Evolutionary conservation across 2,888 invertebrate genomes (phyloP).

Genomic region (Amblyjoppa proteus): DNA sequence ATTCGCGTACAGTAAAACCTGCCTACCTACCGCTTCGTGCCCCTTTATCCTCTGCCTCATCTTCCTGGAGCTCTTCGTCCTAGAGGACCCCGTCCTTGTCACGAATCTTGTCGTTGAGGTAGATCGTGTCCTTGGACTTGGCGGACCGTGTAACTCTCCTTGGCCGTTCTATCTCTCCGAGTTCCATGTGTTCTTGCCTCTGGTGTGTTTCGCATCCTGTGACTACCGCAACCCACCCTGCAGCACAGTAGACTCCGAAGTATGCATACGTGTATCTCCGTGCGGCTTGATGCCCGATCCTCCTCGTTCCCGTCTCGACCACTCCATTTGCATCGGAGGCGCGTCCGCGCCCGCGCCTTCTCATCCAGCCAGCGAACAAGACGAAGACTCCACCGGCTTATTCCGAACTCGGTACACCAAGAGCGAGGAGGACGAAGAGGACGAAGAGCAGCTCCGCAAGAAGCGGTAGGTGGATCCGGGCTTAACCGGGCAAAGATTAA

Average conservation of each 20-base stretch:
- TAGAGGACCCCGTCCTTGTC: conserved; percentile 74
- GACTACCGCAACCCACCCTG: conserved; percentile 37
- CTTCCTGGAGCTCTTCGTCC: conserved; percentile 60
- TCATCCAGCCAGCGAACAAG: conserved; percentile 11
- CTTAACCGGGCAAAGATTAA: conserved; percentile 50
- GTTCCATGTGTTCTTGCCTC: conserved; percentile 13
- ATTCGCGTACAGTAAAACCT: background rate
- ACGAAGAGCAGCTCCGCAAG: conserved; percentile 1
- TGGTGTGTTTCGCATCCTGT: conserved; percentile 25
- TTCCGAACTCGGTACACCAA: background rate
- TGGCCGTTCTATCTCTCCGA: conserved; percentile 28
- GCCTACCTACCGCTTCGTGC: background rate
- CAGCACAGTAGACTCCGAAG: conserved; percentile 17
- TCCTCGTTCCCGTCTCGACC: conserved; percentile 19
- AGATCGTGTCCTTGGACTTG: conserved; percentile 79
- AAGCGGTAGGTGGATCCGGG: conserved; percentile 50
- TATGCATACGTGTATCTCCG: background rate
- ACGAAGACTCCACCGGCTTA: conserved; percentile 16
- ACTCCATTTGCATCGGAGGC: conserved; percentile 59
- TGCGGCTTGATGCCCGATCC: conserved; percentile 29
- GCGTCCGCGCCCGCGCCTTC: conserved; percentile 4
- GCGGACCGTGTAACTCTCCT: conserved; percentile 69
- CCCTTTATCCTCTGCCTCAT: conserved; percentile 65
- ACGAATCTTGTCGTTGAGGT: conserved; percentile 75
- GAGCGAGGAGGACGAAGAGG: background rate